phyloP scores from a whole-genome alignment of 2,888 invertebrate species.

The Synanthedon andrenaeformis region DNA sequence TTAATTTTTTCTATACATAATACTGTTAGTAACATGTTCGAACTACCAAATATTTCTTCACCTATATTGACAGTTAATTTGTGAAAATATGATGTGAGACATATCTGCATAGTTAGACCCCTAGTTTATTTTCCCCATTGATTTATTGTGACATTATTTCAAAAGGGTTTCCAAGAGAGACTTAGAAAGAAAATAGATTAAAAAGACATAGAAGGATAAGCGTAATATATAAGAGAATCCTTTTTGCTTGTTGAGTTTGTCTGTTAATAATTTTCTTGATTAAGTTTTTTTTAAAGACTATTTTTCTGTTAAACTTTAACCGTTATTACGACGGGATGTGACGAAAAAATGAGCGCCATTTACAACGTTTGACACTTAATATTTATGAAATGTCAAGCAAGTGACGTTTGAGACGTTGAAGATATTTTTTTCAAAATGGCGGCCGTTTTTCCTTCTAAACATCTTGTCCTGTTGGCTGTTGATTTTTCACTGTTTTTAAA shows the following conservation, averaged over 20 bases:
- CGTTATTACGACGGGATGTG: conserved; percentile 10
- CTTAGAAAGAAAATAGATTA: conserved; percentile 12
- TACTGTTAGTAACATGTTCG: too few species aligned
- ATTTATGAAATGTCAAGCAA: neutral
- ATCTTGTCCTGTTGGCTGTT: conserved; percentile 9
- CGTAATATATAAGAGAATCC: conserved; percentile 11
- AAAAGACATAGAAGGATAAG: conserved; percentile 12
- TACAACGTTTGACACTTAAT: neutral
- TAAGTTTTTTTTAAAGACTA: conserved; percentile 14
- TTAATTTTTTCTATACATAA: too few species aligned
- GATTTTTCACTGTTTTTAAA: conserved; percentile 9
- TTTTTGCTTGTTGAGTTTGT: conserved; percentile 17
- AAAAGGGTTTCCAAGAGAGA: too few species aligned
- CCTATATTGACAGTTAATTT: neutral
- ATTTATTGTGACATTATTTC: conserved; percentile 7
- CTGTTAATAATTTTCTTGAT: conserved; percentile 2
- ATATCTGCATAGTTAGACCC: neutral
- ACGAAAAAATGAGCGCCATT: conserved; percentile 6
- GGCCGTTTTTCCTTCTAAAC: neutral
- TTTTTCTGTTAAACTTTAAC: conserved; percentile 22
- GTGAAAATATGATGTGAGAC: neutral
- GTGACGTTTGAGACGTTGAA: conserved; percentile 1
- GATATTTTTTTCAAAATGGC: conserved; percentile 1
- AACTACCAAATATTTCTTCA: too few species aligned
- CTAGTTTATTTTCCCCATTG: neutral